Percentiles rank a stretch among this genome's conserved stretches.
phyloP scores from a whole-genome alignment of 1,140 invertebrate genomes.

The Meloidogyne exigua region DNA sequence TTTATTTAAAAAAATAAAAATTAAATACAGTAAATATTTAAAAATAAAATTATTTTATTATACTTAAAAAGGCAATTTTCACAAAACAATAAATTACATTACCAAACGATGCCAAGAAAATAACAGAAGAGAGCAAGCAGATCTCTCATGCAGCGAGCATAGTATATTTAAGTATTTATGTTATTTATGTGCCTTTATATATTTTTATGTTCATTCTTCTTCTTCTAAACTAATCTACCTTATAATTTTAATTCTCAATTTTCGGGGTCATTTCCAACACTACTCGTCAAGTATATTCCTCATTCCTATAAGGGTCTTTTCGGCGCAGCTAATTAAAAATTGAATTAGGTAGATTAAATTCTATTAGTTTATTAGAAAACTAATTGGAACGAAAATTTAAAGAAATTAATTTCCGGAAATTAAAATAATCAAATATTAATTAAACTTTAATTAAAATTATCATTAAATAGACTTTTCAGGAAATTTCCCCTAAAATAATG shows the following conservation, averaged over 20 bases:
- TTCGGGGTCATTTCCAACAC: not conserved
- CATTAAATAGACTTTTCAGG: no score
- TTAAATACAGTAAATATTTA: no score
- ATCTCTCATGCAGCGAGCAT: not conserved
- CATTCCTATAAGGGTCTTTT: not conserved
- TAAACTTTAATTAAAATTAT: no score
- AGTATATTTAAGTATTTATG: no score
- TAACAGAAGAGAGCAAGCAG: not conserved
- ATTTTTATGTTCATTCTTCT: not conserved
- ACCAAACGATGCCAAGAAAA: not conserved
- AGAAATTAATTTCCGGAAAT: no score
- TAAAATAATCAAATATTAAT: no score
- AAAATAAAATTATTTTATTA: no score
- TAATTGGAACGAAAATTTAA: no score
- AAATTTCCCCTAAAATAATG: no score
- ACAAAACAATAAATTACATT: slow-evolving; percentile 3
- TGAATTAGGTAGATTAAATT: no score
- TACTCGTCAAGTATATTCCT: not conserved
- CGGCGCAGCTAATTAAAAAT: not conserved
- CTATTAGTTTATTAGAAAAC: no score
- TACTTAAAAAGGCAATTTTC: not conserved
- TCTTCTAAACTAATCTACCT: not conserved
- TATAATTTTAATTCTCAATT: not conserved
- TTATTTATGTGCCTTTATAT: not conserved
- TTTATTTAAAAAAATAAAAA: not conserved